Percentiles rank a stretch among this genome's conserved stretches.
phyloP scores from a whole-genome alignment of 2,113 vertebrate species.

The Stictonetta naevosa region DNA sequence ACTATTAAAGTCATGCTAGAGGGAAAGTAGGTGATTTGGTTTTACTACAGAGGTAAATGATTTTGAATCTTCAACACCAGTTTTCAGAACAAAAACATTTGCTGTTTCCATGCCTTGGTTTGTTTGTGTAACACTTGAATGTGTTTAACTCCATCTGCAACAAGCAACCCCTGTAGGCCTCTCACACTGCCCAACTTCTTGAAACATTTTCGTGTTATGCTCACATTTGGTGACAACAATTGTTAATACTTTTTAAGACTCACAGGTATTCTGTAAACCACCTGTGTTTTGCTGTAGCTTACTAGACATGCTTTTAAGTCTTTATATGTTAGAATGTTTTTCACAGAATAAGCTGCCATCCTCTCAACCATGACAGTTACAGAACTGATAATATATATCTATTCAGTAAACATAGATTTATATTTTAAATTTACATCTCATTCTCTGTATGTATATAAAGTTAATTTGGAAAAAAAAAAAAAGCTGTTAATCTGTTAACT shows the following conservation, averaged over 20 bases:
- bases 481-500: background rate
- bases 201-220: background rate
- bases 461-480: background rate
- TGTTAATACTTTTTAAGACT: background rate
- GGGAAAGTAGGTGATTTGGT: background rate
- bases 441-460: background rate
- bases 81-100: background rate
- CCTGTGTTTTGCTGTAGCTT: background rate
- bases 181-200: accelerated
- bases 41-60: background rate
- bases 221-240: background rate
- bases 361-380: background rate
- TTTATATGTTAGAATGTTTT: background rate
- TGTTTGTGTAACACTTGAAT: background rate
- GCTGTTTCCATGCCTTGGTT: background rate
- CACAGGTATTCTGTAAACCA: background rate
- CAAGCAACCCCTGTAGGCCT: background rate
- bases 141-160: background rate
- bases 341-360: background rate
- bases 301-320: background rate
- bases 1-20: conserved; percentile 50
- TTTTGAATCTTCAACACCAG: background rate
- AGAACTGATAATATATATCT: background rate
- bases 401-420: background rate
- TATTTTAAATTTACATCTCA: background rate